Conservation (phyloP, 2,888 invertebrate genomes). For the Camptogramma bilineatum region DNA sequence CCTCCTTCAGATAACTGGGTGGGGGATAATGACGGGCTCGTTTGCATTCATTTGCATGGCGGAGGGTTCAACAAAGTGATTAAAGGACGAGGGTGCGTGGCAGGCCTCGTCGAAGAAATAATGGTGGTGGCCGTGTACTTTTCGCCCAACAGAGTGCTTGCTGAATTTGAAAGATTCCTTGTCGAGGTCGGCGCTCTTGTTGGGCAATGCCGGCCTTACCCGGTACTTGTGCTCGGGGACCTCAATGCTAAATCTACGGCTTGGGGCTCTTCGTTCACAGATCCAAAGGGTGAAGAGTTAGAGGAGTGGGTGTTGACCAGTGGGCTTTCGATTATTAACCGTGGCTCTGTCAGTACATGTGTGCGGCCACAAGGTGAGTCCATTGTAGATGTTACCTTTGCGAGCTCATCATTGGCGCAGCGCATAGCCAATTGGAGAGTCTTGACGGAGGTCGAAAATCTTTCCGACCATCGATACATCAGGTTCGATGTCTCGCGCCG, state of each 20-base stretch:
- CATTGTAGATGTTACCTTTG: neutral
- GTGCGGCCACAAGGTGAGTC: slow-evolving; percentile 8
- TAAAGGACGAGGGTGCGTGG: neutral
- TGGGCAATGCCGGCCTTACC: neutral
- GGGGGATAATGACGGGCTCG: neutral
- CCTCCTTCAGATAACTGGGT: no score
- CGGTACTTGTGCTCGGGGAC: neutral
- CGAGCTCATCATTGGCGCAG: neutral
- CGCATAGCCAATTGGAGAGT: neutral
- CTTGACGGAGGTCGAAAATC: neutral
- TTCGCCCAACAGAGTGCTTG: neutral
- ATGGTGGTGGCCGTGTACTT: neutral
- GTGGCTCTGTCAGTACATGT: neutral
- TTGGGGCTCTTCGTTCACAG: neutral
- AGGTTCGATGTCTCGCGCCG: neutral
- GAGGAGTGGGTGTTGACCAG: no score
- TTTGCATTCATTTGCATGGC: neutral
- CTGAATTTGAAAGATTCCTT: neutral
- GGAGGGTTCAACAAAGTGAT: neutral
- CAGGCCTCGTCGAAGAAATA: neutral
- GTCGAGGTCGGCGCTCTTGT: neutral
- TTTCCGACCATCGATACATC: slow-evolving; percentile 5
- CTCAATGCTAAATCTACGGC: neutral
- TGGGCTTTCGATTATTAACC: neutral
- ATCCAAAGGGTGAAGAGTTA: neutral